Evolutionary conservation across 2,888 invertebrate genomes (phyloP), one percentile per base, ranked within the genome.

Genomic region (Eumerus sabulonum): DNA sequence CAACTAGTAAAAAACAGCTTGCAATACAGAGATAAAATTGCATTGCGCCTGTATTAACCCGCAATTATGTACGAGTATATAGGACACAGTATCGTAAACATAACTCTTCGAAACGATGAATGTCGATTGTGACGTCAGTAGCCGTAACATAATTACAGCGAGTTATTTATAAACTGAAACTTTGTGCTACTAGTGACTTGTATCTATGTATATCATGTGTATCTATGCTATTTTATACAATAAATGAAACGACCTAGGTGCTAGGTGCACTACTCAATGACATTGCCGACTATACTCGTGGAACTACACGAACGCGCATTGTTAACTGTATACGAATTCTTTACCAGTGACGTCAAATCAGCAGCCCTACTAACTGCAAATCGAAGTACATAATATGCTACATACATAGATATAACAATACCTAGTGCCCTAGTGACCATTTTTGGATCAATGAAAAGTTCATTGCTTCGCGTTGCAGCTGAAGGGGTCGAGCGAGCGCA

Each of bases 401-500:
- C 47, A 74, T 74, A 74, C 27, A 59, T 68, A 53, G 67, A 59
- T 45, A 54, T 50, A 71, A 53, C 44, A 44, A 64, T 70, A 79
- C 79, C 79, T 54, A 79, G 79, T 79, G 79, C 68, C 79, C 79
- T 53, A 79, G 74, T 79, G 79, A 79, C 74, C 79, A 79, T 76
- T 76, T 77, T 74, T 56, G 77, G 77, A 82, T 82, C 81, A 82
- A 82, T 82, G 82, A 77, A 82, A 81, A 82, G 82, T 82, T 82
- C 82, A 82, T 82, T 82, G 82, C 82, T 82, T 82, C 66, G 51
- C 51, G 66, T 47, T 76, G 54, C 62, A 62, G 12, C n/a, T 11
- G 3, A 54, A 45, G 50, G 68, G 44, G 14, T 44, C 59, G 53
- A 47, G 48, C 60, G 45, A 36, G 70, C 51, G 62, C 16, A 51